phyloP scores from a whole-genome alignment of 2,797 vertebrate species.

The Brachyrhaphis roseni region DNA sequence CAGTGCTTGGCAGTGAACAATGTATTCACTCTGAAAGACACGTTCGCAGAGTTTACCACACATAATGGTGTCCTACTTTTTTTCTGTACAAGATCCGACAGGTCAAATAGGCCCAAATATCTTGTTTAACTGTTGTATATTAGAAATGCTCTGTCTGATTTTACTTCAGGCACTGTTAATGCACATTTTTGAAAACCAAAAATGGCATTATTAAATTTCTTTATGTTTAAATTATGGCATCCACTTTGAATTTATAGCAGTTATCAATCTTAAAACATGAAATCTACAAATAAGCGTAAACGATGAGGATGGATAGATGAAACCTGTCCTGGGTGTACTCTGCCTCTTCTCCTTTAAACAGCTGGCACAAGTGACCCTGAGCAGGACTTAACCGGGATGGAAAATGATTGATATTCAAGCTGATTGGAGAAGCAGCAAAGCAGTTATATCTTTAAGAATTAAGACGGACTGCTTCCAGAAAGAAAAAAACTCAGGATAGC shows the following conservation, averaged over 20 bases:
- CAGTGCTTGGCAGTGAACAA: slow-evolving; percentile 57
- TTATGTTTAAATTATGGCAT: not conserved
- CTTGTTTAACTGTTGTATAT: not conserved
- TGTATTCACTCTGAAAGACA: slow-evolving; percentile 65
- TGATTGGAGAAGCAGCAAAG: slow-evolving; percentile 12
- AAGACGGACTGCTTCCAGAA: slow-evolving; percentile 21
- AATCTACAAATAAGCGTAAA: not conserved
- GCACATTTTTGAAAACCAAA: not conserved
- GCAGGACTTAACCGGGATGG: not conserved
- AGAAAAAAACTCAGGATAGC: slow-evolving; percentile 28
- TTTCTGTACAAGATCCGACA: slow-evolving; percentile 6
- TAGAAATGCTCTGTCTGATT: not conserved
- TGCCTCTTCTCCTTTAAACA: not conserved
- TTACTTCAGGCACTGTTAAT: not conserved
- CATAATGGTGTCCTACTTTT: slow-evolving; percentile 22
- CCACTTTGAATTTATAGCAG: not conserved
- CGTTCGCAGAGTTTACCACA: slow-evolving; percentile 41
- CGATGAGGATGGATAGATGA: not conserved
- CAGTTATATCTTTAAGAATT: slow-evolving; percentile 17
- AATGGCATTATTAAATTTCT: not conserved
- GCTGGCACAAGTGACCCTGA: not conserved
- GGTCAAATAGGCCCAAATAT: not conserved
- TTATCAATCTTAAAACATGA: not conserved
- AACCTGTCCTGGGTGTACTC: not conserved
- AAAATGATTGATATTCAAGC: not conserved